phyloP scores from a whole-genome alignment of 1,140 invertebrate genomes.

The Drosophila ambigua region DNA sequence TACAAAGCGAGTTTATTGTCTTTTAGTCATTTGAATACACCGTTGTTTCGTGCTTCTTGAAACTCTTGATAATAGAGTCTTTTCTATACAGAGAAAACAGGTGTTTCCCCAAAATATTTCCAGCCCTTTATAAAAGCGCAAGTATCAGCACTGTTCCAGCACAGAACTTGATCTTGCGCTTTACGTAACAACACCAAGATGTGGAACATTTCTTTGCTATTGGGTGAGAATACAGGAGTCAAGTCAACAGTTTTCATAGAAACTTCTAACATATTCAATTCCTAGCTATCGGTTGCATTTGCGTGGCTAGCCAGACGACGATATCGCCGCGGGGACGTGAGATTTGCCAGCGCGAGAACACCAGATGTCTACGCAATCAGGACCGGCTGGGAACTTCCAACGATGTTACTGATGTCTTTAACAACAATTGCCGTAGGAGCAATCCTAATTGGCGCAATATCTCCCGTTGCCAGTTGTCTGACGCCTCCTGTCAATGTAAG shows the following conservation, averaged over 20 bases:
- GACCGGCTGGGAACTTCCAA: constrained; percentile 21
- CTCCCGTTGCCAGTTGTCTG: constrained; percentile 45
- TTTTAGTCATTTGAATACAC: too few species aligned
- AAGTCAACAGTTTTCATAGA: too few species aligned
- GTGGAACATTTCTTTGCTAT: constrained; percentile 43
- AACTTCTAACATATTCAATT: neutral
- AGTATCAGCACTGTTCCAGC: neutral
- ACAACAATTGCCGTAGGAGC: constrained; percentile 11
- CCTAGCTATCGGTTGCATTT: constrained; percentile 48
- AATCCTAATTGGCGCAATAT: constrained; percentile 31
- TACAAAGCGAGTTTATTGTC: too few species aligned
- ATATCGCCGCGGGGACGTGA: neutral
- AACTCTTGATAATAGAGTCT: neutral
- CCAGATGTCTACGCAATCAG: constrained; percentile 21
- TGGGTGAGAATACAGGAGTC: constrained; percentile 40
- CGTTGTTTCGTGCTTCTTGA: too few species aligned
- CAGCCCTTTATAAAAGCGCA: constrained; percentile 41
- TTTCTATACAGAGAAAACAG: neutral
- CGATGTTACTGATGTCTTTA: constrained; percentile 34
- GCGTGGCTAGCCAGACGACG: constrained; percentile 23
- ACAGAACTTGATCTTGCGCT: constrained; percentile 21
- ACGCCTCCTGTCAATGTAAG: constrained; percentile 50
- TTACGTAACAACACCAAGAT: constrained; percentile 33
- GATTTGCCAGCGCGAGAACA: constrained; percentile 17
- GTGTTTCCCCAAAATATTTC: neutral